Evolutionary conservation across 2,797 vertebrate genomes (phyloP).

Genomic region (Acropternis orthonyx): DNA sequence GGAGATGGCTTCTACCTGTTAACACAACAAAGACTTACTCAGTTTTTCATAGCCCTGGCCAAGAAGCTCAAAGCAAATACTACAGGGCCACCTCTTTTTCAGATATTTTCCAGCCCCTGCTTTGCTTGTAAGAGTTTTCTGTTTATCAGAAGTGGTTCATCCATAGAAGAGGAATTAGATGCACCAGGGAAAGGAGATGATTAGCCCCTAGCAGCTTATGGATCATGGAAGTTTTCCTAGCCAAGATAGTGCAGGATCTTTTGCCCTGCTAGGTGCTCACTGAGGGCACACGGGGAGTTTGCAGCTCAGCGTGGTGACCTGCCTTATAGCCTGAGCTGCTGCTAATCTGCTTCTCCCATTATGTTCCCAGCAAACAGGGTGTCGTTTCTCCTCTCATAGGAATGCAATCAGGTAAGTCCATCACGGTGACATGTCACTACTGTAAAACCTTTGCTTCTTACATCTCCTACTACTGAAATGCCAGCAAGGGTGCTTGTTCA

Average conservation of each 20-base stretch:
- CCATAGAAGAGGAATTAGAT: background rate
- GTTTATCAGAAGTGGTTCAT: background rate
- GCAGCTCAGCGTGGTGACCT: background rate
- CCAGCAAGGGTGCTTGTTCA: background rate
- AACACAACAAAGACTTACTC: background rate
- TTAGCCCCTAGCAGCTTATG: background rate
- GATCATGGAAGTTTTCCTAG: background rate
- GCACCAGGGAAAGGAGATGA: background rate
- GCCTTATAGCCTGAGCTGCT: background rate
- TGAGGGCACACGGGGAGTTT: background rate
- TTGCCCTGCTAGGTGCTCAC: background rate
- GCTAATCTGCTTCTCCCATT: background rate
- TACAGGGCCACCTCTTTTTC: background rate
- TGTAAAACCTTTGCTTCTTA: background rate
- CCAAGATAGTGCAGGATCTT: background rate
- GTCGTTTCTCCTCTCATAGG: background rate
- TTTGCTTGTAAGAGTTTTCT: background rate
- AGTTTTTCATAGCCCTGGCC: background rate
- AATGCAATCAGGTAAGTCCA: background rate
- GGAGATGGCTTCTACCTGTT: background rate
- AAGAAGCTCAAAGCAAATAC: background rate
- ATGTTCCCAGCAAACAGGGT: conserved; percentile 3
- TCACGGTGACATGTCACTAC: background rate
- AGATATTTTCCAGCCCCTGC: background rate
- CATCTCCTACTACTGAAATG: background rate